A percentile compares a stretch with the other conserved stretches of the same genome.
Conservation (phyloP, 1,140 invertebrate genomes). For the Polypedilum pembai region DNA sequence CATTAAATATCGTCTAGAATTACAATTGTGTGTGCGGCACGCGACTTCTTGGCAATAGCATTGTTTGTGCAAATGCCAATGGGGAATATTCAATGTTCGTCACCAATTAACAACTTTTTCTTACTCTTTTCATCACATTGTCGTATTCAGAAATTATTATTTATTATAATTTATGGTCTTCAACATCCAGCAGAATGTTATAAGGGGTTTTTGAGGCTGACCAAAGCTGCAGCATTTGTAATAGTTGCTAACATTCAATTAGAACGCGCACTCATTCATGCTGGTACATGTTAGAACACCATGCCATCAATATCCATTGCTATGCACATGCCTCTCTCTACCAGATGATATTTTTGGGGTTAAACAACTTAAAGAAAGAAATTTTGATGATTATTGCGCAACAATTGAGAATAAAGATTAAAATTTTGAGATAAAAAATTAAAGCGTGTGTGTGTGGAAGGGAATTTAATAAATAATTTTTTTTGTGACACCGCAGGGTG, state of each 20-base stretch:
- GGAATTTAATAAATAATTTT: constrained; percentile 20
- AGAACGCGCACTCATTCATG: neutral
- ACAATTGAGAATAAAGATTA: neutral
- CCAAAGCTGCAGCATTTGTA: neutral
- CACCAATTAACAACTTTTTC: neutral
- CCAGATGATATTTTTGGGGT: neutral
- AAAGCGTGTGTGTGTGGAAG: neutral
- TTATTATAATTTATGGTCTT: neutral
- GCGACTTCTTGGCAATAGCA: neutral
- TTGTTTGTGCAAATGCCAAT: neutral
- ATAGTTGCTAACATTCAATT: constrained; percentile 27
- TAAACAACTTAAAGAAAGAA: neutral
- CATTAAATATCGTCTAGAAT: constrained; percentile 21
- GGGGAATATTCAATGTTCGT: neutral
- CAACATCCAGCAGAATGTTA: neutral
- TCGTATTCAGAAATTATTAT: neutral
- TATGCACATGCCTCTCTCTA: neutral
- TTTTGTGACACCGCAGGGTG: neutral
- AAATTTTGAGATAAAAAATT: neutral
- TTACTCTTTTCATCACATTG: neutral
- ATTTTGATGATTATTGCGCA: neutral
- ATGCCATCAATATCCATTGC: neutral
- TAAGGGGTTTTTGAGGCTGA: neutral
- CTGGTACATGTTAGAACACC: neutral
- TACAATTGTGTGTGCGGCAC: constrained; percentile 15